A percentile compares a stretch with the other conserved stretches of the same genome.
phyloP scores from a whole-genome alignment of 2,797 vertebrate species.

The Sorex maritimensis region DNA sequence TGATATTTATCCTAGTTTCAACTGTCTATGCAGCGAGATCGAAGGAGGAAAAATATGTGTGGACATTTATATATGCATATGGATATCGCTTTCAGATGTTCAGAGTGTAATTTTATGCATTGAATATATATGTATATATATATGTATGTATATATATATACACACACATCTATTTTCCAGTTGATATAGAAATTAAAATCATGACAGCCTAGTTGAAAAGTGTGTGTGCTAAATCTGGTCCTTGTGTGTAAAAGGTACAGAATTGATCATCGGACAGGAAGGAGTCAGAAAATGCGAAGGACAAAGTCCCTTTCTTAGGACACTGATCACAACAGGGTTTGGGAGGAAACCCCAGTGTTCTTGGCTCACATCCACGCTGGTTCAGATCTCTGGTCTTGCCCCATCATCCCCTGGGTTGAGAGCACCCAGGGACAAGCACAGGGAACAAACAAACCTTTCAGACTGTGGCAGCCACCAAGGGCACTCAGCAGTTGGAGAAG shows the following conservation, averaged over 20 bases:
- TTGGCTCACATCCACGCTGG: no score
- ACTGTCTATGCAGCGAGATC: background rate
- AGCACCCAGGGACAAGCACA: background rate
- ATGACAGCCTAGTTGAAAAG: background rate
- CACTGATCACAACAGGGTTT: background rate
- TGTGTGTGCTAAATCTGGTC: slow-evolving; percentile 7
- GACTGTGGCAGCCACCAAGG: no score
- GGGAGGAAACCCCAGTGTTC: background rate
- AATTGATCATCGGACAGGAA: background rate
- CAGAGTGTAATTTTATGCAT: background rate
- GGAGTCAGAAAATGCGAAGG: background rate
- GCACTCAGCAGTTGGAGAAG: slow-evolving; percentile 46
- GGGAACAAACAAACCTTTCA: slow-evolving; percentile 17
- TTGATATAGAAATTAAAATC: slow-evolving; percentile 18
- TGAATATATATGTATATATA: slow-evolving; percentile 20
- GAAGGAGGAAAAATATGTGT: background rate
- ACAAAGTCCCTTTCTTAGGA: background rate
- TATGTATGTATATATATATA: background rate
- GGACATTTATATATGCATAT: background rate
- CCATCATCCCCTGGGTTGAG: background rate
- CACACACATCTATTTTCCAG: background rate
- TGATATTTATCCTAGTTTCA: slow-evolving; percentile 4
- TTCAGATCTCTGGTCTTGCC: background rate
- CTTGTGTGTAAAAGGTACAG: background rate
- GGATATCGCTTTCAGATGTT: background rate